Conservation (phyloP, 2,797 vertebrate genomes). For the Cygnus olor region DNA sequence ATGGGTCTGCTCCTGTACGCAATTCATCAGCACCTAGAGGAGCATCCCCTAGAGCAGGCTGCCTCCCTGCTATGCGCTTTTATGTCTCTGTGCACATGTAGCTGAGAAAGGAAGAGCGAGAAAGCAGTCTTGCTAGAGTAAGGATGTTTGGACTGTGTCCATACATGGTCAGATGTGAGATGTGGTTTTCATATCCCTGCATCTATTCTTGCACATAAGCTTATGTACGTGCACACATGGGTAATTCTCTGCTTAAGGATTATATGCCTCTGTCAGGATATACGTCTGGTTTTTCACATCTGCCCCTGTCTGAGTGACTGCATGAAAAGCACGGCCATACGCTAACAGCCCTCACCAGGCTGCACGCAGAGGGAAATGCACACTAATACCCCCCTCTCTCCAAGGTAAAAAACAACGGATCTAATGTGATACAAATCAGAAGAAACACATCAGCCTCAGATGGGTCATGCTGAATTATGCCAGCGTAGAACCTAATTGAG, state of each 20-base stretch:
- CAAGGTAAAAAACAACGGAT: background rate
- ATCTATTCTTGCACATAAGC: conserved; percentile 20
- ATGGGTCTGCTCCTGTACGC: background rate
- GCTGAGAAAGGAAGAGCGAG: background rate
- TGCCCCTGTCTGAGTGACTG: background rate
- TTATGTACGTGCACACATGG: background rate
- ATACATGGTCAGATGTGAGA: background rate
- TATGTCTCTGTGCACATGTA: background rate
- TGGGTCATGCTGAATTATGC: background rate
- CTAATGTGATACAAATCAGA: background rate
- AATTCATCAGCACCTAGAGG: background rate
- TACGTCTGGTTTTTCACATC: conserved; percentile 37
- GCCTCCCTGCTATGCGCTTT: background rate
- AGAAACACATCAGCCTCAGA: background rate
- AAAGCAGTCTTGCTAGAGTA: background rate
- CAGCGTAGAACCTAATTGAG: background rate
- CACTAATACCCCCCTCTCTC: accelerated
- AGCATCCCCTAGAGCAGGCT: background rate
- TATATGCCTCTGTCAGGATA: background rate
- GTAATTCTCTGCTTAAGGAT: conserved; percentile 20
- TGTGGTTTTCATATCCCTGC: background rate
- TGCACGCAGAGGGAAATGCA: background rate
- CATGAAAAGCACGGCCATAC: background rate
- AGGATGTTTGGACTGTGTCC: background rate
- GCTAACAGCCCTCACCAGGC: background rate